phyloP scores from a whole-genome alignment of 2,888 invertebrate species.

The Plutella xylostella region DNA sequence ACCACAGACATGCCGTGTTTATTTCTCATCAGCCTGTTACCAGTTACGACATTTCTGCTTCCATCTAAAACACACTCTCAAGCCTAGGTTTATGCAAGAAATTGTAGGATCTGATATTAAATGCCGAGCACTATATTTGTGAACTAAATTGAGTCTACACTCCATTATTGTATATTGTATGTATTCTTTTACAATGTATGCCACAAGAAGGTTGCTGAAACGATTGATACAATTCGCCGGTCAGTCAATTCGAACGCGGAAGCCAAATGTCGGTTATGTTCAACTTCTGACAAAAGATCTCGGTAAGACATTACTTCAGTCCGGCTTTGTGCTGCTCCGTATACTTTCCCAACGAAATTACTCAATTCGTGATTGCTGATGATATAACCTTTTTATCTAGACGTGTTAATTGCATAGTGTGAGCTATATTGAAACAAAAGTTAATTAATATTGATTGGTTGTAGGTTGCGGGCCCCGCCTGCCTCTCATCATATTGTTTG shows the following conservation, averaged over 20 bases:
- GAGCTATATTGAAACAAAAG: conserved; percentile 23
- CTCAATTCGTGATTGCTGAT: conserved; percentile 32
- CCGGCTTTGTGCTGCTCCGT: conserved; percentile 32
- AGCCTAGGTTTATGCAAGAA: conserved; percentile 5
- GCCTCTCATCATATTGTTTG: conserved; percentile 17
- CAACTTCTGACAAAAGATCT: conserved; percentile 39
- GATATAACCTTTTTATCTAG: conserved; percentile 39
- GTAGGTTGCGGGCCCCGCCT: conserved; percentile 28
- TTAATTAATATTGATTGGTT: conserved; percentile 32
- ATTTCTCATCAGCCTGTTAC: conserved; percentile 32
- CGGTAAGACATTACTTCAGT: conserved; percentile 37
- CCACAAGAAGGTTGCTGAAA: background rate
- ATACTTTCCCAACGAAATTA: conserved; percentile 39
- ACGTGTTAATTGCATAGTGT: conserved; percentile 35
- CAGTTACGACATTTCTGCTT: conserved; percentile 24
- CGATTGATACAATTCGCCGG: conserved; percentile 2
- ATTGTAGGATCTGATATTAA: background rate
- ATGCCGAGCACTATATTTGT: background rate
- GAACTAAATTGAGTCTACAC: conserved; percentile 8
- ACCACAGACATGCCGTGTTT: conserved; percentile 34
- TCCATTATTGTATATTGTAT: background rate
- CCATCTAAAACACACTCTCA: conserved; percentile 13
- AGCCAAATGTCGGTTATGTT: conserved; percentile 19
- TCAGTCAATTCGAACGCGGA: conserved; percentile 7
- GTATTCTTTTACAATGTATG: background rate